phyloP scores from a whole-genome alignment of 2,797 vertebrate species.

The Epinephelus awoara region DNA sequence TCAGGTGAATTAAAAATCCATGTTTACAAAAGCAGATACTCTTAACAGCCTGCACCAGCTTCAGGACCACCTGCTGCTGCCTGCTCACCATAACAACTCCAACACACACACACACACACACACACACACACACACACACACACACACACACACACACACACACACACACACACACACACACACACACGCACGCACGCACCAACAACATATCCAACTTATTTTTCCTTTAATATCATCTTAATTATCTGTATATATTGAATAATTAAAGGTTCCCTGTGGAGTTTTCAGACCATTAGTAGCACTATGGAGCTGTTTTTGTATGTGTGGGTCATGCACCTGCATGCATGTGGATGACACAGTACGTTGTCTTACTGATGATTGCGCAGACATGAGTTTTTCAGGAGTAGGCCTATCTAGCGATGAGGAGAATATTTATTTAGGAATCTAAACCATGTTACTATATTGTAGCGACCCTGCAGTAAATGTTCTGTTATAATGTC shows the following conservation, averaged over 20 bases:
- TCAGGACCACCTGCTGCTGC: background rate
- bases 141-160: background rate
- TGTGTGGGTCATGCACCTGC: too few species aligned
- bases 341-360: too few species aligned
- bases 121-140: too few species aligned
- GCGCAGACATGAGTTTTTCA: too few species aligned
- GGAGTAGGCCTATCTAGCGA: too few species aligned
- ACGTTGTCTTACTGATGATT: too few species aligned
- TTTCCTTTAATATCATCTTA: slow-evolving; percentile 3
- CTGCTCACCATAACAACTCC: background rate
- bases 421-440: too few species aligned
- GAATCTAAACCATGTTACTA: too few species aligned
- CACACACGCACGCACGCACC: background rate
- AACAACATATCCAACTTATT: background rate
- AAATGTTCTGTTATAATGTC: too few species aligned
- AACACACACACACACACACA: background rate
- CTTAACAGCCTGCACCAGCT: slow-evolving; percentile 9
- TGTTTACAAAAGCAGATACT: background rate
- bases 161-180: background rate
- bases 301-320: too few species aligned
- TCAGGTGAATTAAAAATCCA: background rate
- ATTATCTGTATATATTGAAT: background rate
- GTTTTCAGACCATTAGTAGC: background rate
- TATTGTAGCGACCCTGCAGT: too few species aligned
- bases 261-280: slow-evolving; percentile 10